Base-by-base conservation (phyloP, 2,113 vertebrate species). In the Ceuthmochares aereus region DNA sequence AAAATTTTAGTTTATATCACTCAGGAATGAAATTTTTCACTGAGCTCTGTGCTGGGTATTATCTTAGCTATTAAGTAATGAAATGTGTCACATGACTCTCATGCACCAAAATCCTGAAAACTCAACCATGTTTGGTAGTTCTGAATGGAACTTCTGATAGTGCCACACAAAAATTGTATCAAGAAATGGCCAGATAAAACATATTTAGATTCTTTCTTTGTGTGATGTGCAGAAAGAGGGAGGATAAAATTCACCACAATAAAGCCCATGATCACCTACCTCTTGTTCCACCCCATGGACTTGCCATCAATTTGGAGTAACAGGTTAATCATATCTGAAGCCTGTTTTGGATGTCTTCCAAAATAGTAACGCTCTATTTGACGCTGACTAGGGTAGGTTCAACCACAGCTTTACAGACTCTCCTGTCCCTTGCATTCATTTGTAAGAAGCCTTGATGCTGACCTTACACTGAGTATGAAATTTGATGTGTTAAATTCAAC, bases 271-370 rank as follows among this genome's bases (percentile, higher is more conserved):
- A 20, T 43, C 40, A 40, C 5, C 10, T 42, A 16, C 40, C 8
- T 34, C 10, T 4, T 64, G 6, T 15, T 74, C 25, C 25, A 52
- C 21, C 25, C 4, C 5, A 16, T 8, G 3, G 3, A 2, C 11
- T 15, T 80, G 40, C 22, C 10, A 67, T 21, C 10, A 59, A 0
- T 52, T 21, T 8, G 8, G 8, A 10, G 29, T 45, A 81, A 70
- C 7, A 10, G 3, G 2, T 63, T 51, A 34, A 52, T 79, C 11
- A 34, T 3, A 7, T 42, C 23, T 56, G 22, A 10, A 12, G 6
- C 7, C 2, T 4, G 4, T 43, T 83, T 20, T 54, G 47, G n/a
- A 18, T 29, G 6, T 26, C 15, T 70, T 92, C 36, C 22, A 66
- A 70, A 55, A 13, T 18, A 32, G 56, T 34, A 56, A 7, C 10